Base-by-base conservation (phyloP, 2,797 vertebrate species). In the Anabas testudineus region DNA sequence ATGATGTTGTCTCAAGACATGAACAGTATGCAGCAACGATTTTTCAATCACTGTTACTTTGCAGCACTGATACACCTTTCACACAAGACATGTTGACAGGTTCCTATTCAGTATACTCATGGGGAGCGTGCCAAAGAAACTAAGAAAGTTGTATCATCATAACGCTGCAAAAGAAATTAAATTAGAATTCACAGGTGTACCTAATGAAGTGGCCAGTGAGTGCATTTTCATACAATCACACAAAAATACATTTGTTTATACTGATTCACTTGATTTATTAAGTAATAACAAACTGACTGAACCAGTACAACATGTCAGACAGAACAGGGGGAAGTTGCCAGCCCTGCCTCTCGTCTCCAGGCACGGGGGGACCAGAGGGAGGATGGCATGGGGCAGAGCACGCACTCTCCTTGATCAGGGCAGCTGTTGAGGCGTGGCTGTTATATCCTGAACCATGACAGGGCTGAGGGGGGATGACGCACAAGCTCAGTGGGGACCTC, bases 391-490 rank as follows among this genome's bases (percentile, higher is more conserved):
- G 24, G 43, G 48, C n/a, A 3, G 18, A 8, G 41, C 10, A 13
- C 18, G 34, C 52, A 18, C 24, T 66, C 24, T 61, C 36, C 51
- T 45, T 53, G 47, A 73, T 65, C 52, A 45, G 30, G 22, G 47
- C 78, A 70, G 81, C 81, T 80, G 80, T 71, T 48, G 48, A 87
- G 81, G 71, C 37, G 37, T 76, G 75, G 75, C 49, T 76, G 75
- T 82, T 68, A 80, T 67, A 88, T 80, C 71, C 65, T 67, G 67
- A 73, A 46, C 41, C 60, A 18, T 30, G 65, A 67, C 70, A 52
- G 21, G 56, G 36, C 39, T 2, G 10, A n/a, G 1, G 28, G 4
- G 16, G 15, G 22, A 57, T 87, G 79, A 83, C 57, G 69, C 73
- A 87, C 67, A 47, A 2, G 2, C 81, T 41, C 73, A 58, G 72